Conservation (phyloP, 2,113 vertebrate genomes). For the Sula dactylatra region DNA sequence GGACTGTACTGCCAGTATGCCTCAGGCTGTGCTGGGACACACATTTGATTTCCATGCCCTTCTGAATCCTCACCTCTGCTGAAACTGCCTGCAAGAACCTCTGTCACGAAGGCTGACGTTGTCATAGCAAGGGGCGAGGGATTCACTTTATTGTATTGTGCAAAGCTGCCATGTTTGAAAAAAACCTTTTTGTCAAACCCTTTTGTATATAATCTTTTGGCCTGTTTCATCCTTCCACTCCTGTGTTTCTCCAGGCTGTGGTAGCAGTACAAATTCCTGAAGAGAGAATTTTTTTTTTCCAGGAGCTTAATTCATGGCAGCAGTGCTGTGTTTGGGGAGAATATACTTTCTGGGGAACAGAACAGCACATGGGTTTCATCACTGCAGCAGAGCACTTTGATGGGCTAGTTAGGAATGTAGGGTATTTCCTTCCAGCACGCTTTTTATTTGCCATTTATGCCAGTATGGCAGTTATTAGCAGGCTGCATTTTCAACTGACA, state of each 20-base stretch:
- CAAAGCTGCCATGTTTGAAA: background rate
- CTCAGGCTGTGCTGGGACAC: background rate
- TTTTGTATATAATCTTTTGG: background rate
- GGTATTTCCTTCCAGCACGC: background rate
- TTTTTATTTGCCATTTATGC: background rate
- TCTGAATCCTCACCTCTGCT: background rate
- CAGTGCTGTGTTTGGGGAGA: background rate
- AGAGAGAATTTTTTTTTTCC: background rate
- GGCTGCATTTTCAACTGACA: background rate
- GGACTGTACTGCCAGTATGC: background rate
- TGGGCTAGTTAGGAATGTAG: background rate
- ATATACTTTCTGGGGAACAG: background rate
- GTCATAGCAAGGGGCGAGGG: background rate
- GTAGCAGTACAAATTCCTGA: background rate
- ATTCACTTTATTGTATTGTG: background rate
- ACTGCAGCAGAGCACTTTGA: background rate
- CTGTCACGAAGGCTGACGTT: background rate
- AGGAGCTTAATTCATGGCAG: background rate
- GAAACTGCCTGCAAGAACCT: background rate
- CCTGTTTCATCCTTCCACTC: background rate
- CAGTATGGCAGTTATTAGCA: background rate
- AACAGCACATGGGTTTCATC: background rate
- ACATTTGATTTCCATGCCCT: background rate
- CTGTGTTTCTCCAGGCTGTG: background rate
- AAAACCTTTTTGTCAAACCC: background rate